Base-by-base conservation (phyloP, 2,113 vertebrate genomes). In the Plecotus auritus region DNA sequence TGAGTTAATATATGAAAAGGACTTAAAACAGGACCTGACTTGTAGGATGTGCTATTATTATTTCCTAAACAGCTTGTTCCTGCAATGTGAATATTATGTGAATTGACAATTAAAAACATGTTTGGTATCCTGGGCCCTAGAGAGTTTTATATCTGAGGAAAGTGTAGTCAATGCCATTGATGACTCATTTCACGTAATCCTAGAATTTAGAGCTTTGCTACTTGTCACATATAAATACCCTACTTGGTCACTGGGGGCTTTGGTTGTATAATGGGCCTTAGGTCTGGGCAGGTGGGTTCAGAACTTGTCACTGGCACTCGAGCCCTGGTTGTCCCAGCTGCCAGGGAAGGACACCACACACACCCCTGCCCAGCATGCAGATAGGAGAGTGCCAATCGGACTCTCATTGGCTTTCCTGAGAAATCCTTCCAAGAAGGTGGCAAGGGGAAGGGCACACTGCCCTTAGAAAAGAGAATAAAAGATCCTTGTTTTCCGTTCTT, bases 161-260 rank as follows among this genome's bases (percentile, higher is more conserved):
- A 10, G 51, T 35, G 23, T 30, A 49, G 22, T 56, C 42, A 17
- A 16, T 74, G 45, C 47, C 47, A 77, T 30, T 20, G 30, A 20
- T 47, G 67, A 45, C 23, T 37, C 7, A 22, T 40, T 76, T 28
- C 28, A 35, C 2, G 8, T 35, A 51, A 49, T 54, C 28, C 40
- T 78, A 45, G 90, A 67, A 67, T 26, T 37, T 14, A 30, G 40
- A 73, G 76, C 4, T 90, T 78, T 30, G 26, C 2, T 5, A 9
- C 4, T 22, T 0, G 3, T 87, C 51, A 9, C 35, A 7, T 45
- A 7, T n/a, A 37, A 85, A 56, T 37, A 18, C 9, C 18, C 49
- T 61, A 4, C 0, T 0, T 18, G n/a, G 59, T 28, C 5, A 8
- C 7, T 3, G 7, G 40, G 17, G 30, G 42, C 2, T 66, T 22